Evolutionary conservation across 1,140 invertebrate species (phyloP).

Genomic region (Pseudomyrmex dendroicus): DNA sequence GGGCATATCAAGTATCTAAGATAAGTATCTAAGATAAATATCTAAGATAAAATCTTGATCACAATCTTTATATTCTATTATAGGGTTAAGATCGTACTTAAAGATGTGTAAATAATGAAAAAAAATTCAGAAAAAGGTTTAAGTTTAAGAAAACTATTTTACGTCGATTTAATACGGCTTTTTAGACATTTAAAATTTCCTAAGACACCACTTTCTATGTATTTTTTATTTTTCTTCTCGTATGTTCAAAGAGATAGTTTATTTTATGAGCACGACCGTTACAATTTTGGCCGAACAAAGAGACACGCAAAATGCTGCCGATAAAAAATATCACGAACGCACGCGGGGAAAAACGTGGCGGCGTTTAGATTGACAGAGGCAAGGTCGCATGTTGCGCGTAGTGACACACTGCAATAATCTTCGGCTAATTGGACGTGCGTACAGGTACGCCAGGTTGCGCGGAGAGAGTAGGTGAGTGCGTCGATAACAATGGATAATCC

Average conservation of each 20-base stretch:
- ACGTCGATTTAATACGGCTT: background rate
- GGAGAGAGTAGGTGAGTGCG: constrained; percentile 44
- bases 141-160: background rate
- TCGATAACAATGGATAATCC: constrained; percentile 77
- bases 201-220: background rate
- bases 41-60: constrained; percentile 25
- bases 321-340: constrained; percentile 1
- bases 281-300: too few relatives aligned
- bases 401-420: constrained; percentile 60
- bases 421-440: constrained; percentile 70
- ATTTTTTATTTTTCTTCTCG: background rate
- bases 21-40: constrained; percentile 36
- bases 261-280: background rate
- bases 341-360: background rate
- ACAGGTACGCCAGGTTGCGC: constrained; percentile 51
- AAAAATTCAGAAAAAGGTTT: background rate
- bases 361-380: background rate
- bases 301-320: background rate
- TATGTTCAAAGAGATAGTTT: too few relatives aligned
- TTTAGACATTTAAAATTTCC: background rate
- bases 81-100: background rate
- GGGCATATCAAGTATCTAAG: constrained; percentile 35
- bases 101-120: background rate
- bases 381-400: constrained; percentile 23
- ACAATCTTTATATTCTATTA: background rate